Evolutionary conservation across 2,888 invertebrate genomes (phyloP), one percentile per base, ranked within the genome.

Genomic region (Meiosimyza decipiens): DNA sequence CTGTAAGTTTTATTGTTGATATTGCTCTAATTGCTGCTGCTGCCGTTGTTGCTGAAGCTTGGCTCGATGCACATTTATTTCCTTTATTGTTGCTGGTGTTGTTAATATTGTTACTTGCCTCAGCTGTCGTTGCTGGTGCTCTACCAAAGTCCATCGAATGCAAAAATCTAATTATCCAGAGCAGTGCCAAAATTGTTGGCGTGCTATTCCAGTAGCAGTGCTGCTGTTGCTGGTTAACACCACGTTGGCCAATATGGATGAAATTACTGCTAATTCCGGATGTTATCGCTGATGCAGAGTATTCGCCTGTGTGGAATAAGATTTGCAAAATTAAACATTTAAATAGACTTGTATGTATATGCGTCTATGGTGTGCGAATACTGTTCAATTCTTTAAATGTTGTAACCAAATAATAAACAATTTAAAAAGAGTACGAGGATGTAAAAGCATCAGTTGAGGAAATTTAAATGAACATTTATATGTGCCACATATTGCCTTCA

Each of bases 281-380:
- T 78, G 85, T 87, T 78, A 87, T 87, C 73, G 87, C 87, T 63
- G 87, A 87, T 63, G 87, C 87, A 49, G 87, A 87, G 74, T 86
- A 87, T 81, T 87, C 87, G 78, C 85, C 87, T 87, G 80, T 64
- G 67, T 63, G 59, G 75, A 69, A 72, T 28, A 54, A 49, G 16
- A 15, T 13, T 2, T 49, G 5, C 15, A 50, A 11, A 60, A 59
- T 78, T 77, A 77, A 82, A 83, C 80, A 82, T 78, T 82, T 82
- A 82, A 82, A 80, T 82, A 80, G 81, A 81, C 82, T 82, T 78
- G 79, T 75, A 71, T 75, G 4, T 28, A 28, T 28, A 28, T 28
- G 28, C 4, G 0, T 28, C 28, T 28, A 4, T 28, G 79, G 75
- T 73, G 75, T 75, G 75, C 75, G 40, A 40, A 40, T 7, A 9